Evolutionary conservation across 2,888 invertebrate genomes (phyloP), one percentile per base, ranked within the genome.

Genomic region (Plagodis pulveraria): DNA sequence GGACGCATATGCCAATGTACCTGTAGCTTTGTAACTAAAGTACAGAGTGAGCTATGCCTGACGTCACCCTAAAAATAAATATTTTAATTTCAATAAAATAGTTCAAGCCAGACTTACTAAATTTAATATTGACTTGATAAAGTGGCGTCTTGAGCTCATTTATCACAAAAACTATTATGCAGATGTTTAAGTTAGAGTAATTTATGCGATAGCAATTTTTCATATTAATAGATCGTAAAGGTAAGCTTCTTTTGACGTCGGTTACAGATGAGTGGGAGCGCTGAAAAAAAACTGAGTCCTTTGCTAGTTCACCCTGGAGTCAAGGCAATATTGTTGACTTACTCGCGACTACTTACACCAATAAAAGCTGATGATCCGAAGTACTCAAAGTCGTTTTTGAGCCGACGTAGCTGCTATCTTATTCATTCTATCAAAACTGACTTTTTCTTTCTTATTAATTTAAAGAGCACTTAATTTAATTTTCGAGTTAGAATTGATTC

Each of bases 201-300:
- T 52, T 59, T 57, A 52, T 32, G 43, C 41, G 43, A 46, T 55
- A 36, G 44, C 55, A 59, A 63, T 56, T 63, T 63, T 66, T 63
- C 59, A 66, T 66, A 59, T 45, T 49, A 66, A 62, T 63, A 62
- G 58, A 64, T 64, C 56, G 56, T 57, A 58, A 58, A 62, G 55
- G 58, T 62, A 62, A 64, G 62, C 58, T 54, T 35, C 53, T 22
- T 66, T 62, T 60, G 66, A 64, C 51, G 60, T 32, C 50, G 52
- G 12, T 57, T 52, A 59, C 58, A 59, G 66, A 63, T 57, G 62
- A 62, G 60, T 48, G 34, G 54, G 53, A 60, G 58, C 58, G 22
- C 41, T 47, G 46, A 35, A 56, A 60, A 65, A 54, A 58, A 38
- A 50, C 60, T 35, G 52, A 56, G 58, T 8, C 22, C 33, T 12